A percentile compares a stretch with the other conserved stretches of the same genome.
These are phyloP conservation scores for Helicolenus hilgendorfi DNA, from an alignment of 2,797 vertebrate genomes.

Conservation along the genomic window DNA sequence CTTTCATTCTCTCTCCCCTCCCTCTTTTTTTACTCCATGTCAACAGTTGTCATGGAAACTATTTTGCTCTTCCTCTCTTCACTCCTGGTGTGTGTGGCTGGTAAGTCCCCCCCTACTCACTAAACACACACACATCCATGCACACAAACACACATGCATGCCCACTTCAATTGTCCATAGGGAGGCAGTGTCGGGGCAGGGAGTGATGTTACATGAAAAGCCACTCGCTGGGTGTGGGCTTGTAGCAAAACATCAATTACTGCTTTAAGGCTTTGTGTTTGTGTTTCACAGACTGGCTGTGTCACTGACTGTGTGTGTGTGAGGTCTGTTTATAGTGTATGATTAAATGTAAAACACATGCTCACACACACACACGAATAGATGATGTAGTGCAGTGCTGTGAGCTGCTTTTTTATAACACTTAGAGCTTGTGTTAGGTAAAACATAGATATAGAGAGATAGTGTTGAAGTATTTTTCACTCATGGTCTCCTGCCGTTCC, in stretches of 20 bases:
- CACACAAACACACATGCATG: background rate
- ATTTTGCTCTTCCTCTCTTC: slow-evolving; percentile 93
- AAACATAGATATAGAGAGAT: background rate
- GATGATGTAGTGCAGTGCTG: background rate
- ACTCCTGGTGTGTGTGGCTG: slow-evolving; percentile 91
- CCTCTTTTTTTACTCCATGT: slow-evolving; percentile 69
- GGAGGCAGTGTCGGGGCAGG: slow-evolving; percentile 49
- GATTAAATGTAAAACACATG: slow-evolving; percentile 33
- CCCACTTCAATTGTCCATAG: slow-evolving; percentile 12
- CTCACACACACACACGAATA: slow-evolving; percentile 8
- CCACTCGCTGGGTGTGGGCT: slow-evolving; percentile 7
- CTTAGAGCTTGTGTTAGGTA: background rate
- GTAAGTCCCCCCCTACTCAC: slow-evolving; percentile 86
- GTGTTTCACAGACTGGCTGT: background rate
- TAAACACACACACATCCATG: background rate
- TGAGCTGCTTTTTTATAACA: background rate
- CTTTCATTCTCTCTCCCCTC: slow-evolving; percentile 30
- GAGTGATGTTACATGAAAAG: slow-evolving; percentile 8
- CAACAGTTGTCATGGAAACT: slow-evolving; percentile 95
- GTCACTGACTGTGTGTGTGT: slow-evolving; percentile 22
- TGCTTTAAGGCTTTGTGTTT: slow-evolving; percentile 14
- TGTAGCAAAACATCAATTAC: slow-evolving; percentile 55
- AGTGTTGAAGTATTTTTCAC: background rate
- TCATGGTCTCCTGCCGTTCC: background rate
- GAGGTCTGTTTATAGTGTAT: slow-evolving; percentile 32